These are phyloP conservation scores for Mugil cephalus DNA, from an alignment of 2,113 vertebrate species.

Conservation along the genomic window DNA sequence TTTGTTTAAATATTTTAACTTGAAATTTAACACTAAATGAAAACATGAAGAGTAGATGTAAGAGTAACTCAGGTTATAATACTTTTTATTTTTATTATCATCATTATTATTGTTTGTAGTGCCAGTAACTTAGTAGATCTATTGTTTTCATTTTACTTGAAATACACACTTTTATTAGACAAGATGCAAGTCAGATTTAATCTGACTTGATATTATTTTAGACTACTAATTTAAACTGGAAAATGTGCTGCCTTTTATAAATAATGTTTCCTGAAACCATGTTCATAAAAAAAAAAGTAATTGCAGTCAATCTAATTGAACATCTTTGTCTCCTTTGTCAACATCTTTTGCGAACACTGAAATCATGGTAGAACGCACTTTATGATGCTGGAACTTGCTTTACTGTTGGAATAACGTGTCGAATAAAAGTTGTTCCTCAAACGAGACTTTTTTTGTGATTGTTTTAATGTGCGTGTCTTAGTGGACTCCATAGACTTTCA, in stretches of 20 bases:
- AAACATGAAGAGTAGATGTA: neutral
- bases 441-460: neutral
- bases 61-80: constrained; percentile 34
- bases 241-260: neutral
- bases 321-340: constrained; percentile 23
- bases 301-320: constrained; percentile 5
- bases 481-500: too few relatives aligned
- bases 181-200: neutral
- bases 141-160: constrained; percentile 35
- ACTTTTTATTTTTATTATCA: constrained; percentile 3
- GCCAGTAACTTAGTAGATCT: constrained; percentile 13
- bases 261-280: neutral
- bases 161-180: constrained; percentile 11
- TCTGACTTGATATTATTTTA: constrained; percentile 7
- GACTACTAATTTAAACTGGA: constrained; percentile 28
- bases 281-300: neutral
- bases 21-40: neutral
- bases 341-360: constrained; percentile 35
- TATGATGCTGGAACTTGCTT: constrained; percentile 58
- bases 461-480: neutral
- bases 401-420: constrained; percentile 24
- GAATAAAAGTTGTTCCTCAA: constrained; percentile 56
- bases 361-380: constrained; percentile 66
- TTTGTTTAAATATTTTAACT: neutral
- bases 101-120: neutral